Evolutionary conservation across 2,113 vertebrate species (phyloP), one percentile per base, ranked within the genome.

Genomic region (Oryzias celebensis): DNA sequence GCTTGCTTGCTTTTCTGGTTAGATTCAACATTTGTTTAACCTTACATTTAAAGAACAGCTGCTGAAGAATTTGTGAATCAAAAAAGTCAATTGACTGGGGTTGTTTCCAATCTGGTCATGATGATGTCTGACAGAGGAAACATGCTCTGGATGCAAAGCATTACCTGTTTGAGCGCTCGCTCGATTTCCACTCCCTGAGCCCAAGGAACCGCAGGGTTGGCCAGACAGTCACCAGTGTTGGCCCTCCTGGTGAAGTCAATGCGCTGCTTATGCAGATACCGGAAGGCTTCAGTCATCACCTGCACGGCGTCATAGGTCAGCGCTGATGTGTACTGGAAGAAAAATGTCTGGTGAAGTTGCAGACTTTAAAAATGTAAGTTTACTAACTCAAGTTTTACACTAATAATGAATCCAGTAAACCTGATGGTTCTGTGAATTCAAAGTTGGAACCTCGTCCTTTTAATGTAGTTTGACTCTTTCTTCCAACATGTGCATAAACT

Each of bases 241-340:
- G 95, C 96, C 71, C 94, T 92, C 75, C 95, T 91, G 57, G 95
- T 96, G 77, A 98, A 96, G 85, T 98, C 96, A 62, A 98, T 96
- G 74, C 94, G 93, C 71, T 99, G 96, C 68, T 98, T 98, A 63
- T 96, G 92, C 14, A 99, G 92, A 81, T 96, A 96, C 50, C 95
- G 94, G 80, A 99, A 99, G 13, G 96, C 96, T 88, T 98, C 96
- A 0, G 95, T 97, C 96, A 99, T 99, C 87, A 99, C 97, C 91
- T 98, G 96, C 24, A 99, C 97, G 1, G 96, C 95, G 17, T 99
- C 97, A 41, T 97, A 99, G 14, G 97, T 98, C 90, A 99, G 86
- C 46, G 97, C 97, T 42, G 97, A 98, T 8, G 96, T 99, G 71
- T 98, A 98, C 96, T 99, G 4, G 5, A 8, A 7, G 48, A 15